Percentiles rank a stretch among this genome's conserved stretches.
These are phyloP conservation scores for Heliconius congener DNA, from an alignment of 1,140 invertebrate genomes.

Conservation along the genomic window DNA sequence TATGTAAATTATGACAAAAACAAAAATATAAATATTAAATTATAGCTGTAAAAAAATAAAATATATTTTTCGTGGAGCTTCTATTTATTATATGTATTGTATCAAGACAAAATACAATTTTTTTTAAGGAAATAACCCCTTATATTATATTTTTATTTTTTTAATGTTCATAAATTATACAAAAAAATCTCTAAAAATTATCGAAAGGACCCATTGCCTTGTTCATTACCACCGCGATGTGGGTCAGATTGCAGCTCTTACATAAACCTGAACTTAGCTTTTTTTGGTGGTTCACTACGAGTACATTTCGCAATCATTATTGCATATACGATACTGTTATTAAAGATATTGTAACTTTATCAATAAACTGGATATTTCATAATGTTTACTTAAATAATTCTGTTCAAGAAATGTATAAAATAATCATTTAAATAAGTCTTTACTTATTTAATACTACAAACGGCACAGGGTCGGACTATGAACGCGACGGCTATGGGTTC, in stretches of 20 bases:
- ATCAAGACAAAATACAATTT: too few relatives aligned
- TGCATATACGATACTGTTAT: conserved; percentile 8
- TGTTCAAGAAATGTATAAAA: not conserved
- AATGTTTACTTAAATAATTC: too few relatives aligned
- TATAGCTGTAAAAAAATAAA: too few relatives aligned
- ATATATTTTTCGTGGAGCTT: too few relatives aligned
- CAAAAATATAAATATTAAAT: not conserved
- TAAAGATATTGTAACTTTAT: conserved; percentile 6
- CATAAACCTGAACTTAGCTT: conserved; percentile 21
- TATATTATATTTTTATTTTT: too few relatives aligned
- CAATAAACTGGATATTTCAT: not conserved
- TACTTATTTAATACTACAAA: not conserved
- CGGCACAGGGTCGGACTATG: too few relatives aligned
- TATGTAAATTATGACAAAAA: not conserved
- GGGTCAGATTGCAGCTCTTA: conserved; percentile 33
- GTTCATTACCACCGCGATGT: conserved; percentile 26
- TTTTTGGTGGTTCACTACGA: conserved; percentile 27
- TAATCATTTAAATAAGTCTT: not conserved
- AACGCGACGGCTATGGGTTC: too few relatives aligned
- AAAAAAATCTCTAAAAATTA: not conserved
- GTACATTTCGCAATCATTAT: conserved; percentile 32
- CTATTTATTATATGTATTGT: too few relatives aligned
- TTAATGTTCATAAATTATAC: too few relatives aligned
- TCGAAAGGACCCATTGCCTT: conserved; percentile 15
- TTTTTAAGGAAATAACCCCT: too few relatives aligned